Percentiles rank a stretch among this genome's conserved stretches.
These are phyloP conservation scores for Chrysomela aeneicollis DNA, from an alignment of 2,888 invertebrate species.

Conservation along the genomic window DNA sequence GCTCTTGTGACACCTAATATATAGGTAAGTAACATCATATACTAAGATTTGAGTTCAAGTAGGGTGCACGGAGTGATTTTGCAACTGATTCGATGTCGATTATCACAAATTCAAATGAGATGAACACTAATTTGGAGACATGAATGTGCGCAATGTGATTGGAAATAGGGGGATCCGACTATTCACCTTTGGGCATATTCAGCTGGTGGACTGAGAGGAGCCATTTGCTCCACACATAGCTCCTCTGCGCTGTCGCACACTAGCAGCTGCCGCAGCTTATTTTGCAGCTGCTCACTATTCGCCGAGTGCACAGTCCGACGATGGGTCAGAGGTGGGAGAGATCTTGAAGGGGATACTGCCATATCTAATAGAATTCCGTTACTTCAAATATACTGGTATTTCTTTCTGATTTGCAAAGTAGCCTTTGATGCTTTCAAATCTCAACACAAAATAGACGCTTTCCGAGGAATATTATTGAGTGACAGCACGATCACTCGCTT, in stretches of 20 bases:
- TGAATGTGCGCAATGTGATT: too few species aligned
- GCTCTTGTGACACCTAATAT: constrained; percentile 76
- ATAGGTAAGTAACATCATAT: not conserved
- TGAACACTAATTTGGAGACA: too few species aligned
- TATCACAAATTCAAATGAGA: too few species aligned
- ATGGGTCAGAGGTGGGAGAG: constrained; percentile 64
- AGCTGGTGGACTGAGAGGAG: constrained; percentile 75
- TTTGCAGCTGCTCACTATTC: constrained; percentile 75
- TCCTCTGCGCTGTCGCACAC: constrained; percentile 80
- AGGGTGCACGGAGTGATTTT: too few species aligned
- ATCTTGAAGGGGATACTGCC: constrained; percentile 63
- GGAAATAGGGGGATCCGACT: too few species aligned
- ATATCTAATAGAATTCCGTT: constrained; percentile 54
- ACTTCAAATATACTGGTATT: not conserved
- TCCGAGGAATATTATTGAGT: too few species aligned
- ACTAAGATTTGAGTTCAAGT: too few species aligned
- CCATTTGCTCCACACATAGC: constrained; percentile 62
- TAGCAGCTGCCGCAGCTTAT: constrained; percentile 77
- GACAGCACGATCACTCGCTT: too few species aligned
- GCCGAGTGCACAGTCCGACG: constrained; percentile 63
- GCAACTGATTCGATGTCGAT: too few species aligned
- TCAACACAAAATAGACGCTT: too few species aligned
- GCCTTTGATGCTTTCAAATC: too few species aligned
- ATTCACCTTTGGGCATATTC: constrained; percentile 73
- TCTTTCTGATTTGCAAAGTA: too few species aligned